Conservation (phyloP, 2,797 vertebrate genomes). For the Karalla daura region DNA sequence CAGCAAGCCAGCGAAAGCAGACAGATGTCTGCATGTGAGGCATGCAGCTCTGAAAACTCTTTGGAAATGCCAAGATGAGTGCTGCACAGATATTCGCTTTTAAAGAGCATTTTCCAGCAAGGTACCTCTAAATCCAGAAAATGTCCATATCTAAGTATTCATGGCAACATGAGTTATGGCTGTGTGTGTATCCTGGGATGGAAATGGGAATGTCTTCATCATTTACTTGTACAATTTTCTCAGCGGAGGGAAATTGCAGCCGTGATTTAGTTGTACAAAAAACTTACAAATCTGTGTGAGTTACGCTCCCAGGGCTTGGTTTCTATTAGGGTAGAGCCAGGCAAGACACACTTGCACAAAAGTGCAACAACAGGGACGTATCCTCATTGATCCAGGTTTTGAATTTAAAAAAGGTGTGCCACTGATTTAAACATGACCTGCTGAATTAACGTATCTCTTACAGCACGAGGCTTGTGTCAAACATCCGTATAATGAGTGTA, state of each 20-base stretch:
- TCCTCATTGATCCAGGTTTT: not conserved
- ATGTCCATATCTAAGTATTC: no score
- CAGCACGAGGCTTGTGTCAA: conserved; percentile 22
- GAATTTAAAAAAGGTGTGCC: not conserved
- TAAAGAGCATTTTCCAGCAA: not conserved
- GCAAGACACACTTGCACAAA: not conserved
- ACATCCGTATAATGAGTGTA: conserved; percentile 31
- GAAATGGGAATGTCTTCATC: not conserved
- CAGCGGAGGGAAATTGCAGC: not conserved
- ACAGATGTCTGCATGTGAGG: not conserved
- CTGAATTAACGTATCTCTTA: not conserved
- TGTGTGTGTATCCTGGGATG: not conserved
- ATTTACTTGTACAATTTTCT: not conserved
- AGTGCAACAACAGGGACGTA: not conserved
- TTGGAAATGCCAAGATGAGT: not conserved
- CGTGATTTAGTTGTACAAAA: not conserved
- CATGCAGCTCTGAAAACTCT: not conserved
- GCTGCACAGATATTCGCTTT: not conserved
- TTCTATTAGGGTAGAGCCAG: not conserved
- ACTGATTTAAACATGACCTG: not conserved
- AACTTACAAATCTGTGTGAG: not conserved
- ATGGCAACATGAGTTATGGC: not conserved
- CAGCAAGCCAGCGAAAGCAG: not conserved
- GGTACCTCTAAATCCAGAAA: no score
- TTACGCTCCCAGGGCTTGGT: not conserved